phyloP scores from a whole-genome alignment of 2,888 invertebrate species.

The Eubasilissa splendida region DNA sequence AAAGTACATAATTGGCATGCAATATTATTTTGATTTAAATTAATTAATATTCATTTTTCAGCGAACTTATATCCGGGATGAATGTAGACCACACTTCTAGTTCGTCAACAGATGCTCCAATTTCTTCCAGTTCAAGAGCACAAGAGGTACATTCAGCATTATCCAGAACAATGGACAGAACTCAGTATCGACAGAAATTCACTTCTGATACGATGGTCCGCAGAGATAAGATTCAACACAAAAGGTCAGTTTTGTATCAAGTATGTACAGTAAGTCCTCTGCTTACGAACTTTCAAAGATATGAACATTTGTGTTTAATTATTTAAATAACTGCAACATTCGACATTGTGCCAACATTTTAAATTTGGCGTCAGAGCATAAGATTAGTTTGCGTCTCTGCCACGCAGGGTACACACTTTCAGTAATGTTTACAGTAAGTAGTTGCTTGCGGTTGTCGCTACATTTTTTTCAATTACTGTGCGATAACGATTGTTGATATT shows the following conservation, averaged over 20 bases:
- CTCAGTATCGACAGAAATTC: background rate
- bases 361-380: too few species aligned
- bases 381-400: too few species aligned
- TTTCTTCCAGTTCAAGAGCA: constrained; percentile 59
- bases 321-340: too few species aligned
- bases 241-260: background rate
- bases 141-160: constrained; percentile 30
- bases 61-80: constrained; percentile 84
- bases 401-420: too few species aligned
- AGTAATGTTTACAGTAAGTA: too few species aligned
- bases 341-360: too few species aligned
- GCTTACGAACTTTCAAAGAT: too few species aligned
- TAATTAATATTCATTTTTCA: constrained; percentile 61
- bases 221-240: background rate
- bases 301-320: too few species aligned
- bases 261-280: too few species aligned
- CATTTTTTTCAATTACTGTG: too few species aligned
- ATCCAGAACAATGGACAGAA: constrained; percentile 3
- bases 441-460: too few species aligned
- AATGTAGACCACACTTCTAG: constrained; percentile 78
- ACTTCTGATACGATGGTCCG: background rate
- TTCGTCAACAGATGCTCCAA: constrained; percentile 61
- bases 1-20: background rate
- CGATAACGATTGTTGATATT: too few species aligned
- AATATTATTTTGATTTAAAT: constrained; percentile 7